A percentile compares a stretch with the other conserved stretches of the same genome.
These are phyloP conservation scores for Pissodes strobi DNA, from an alignment of 1,140 invertebrate species.

Conservation along the genomic window DNA sequence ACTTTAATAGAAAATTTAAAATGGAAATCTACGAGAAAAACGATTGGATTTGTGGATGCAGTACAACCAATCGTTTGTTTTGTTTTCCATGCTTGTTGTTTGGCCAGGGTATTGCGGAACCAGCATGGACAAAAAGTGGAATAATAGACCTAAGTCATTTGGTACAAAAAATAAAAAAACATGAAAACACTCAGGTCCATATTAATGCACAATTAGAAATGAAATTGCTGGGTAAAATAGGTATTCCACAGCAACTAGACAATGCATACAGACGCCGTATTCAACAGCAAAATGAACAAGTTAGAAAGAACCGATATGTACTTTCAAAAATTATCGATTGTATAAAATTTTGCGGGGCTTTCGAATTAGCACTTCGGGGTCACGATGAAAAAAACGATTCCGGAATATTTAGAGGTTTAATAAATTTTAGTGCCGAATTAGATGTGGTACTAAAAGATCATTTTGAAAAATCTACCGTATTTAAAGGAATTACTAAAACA, in stretches of 20 bases:
- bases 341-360: constrained; percentile 49
- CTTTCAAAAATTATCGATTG: constrained; percentile 51
- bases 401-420: constrained; percentile 34
- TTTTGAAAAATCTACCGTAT: constrained; percentile 43
- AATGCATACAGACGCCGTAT: constrained; percentile 24
- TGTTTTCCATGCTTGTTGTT: constrained; percentile 38
- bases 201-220: constrained; percentile 14
- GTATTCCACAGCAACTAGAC: constrained; percentile 27
- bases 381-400: constrained; percentile 45
- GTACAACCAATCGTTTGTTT: constrained; percentile 24
- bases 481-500: constrained; percentile 47
- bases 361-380: constrained; percentile 43
- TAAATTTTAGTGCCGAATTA: constrained; percentile 39
- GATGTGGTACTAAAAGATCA: constrained; percentile 45
- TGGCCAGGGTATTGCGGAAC: not conserved
- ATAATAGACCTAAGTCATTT: constrained; percentile 33
- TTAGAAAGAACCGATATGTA: constrained; percentile 48
- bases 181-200: constrained; percentile 22
- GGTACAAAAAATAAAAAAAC: constrained; percentile 31
- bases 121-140: constrained; percentile 27
- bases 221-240: constrained; percentile 26
- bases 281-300: constrained; percentile 44
- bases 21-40: constrained; percentile 33
- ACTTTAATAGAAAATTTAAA: constrained; percentile 18
- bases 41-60: constrained; percentile 37